phyloP scores from a whole-genome alignment of 2,888 invertebrate genomes.

The Perithous albicinctus region DNA sequence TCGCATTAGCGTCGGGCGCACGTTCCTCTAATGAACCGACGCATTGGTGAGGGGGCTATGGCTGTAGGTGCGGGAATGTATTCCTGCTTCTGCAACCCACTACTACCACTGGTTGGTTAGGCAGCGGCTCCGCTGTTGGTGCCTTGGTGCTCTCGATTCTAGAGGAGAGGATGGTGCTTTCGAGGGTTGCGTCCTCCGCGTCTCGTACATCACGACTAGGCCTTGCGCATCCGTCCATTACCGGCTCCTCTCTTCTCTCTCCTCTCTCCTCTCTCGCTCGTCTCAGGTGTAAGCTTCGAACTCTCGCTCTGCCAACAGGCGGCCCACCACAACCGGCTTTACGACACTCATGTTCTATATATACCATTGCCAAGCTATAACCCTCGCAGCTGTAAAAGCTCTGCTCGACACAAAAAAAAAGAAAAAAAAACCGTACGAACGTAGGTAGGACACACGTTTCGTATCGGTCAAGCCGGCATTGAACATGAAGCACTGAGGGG shows the following conservation, averaged over 20 bases:
- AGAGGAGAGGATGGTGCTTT: slow-evolving; percentile 48
- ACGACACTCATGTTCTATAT: slow-evolving; percentile 43
- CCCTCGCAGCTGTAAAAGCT: slow-evolving; percentile 40
- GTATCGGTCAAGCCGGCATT: slow-evolving; percentile 40
- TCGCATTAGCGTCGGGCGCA: slow-evolving; percentile 80
- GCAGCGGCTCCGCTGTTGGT: slow-evolving; percentile 47
- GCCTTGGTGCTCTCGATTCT: slow-evolving; percentile 26
- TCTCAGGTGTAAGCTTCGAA: slow-evolving; percentile 63
- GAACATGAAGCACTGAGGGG: slow-evolving; percentile 24
- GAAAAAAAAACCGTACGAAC: slow-evolving; percentile 3
- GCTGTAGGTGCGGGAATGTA: slow-evolving; percentile 38
- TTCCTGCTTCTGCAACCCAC: slow-evolving; percentile 40
- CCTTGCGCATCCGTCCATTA: slow-evolving; percentile 69
- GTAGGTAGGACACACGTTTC: slow-evolving; percentile 16
- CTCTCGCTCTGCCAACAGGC: slow-evolving; percentile 54
- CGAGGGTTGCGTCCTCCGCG: slow-evolving; percentile 66
- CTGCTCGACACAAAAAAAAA: slow-evolving; percentile 25
- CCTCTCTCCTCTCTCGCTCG: slow-evolving; percentile 40
- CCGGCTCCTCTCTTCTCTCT: slow-evolving; percentile 13
- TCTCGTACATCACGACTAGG: slow-evolving; percentile 69
- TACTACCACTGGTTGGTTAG: slow-evolving; percentile 46
- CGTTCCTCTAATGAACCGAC: slow-evolving; percentile 80
- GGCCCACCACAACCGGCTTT: slow-evolving; percentile 48
- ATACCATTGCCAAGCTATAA: slow-evolving; percentile 33
- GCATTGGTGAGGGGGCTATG: slow-evolving; percentile 73